phyloP scores from a whole-genome alignment of 2,797 vertebrate species.

The Onychomys leucogaster region DNA sequence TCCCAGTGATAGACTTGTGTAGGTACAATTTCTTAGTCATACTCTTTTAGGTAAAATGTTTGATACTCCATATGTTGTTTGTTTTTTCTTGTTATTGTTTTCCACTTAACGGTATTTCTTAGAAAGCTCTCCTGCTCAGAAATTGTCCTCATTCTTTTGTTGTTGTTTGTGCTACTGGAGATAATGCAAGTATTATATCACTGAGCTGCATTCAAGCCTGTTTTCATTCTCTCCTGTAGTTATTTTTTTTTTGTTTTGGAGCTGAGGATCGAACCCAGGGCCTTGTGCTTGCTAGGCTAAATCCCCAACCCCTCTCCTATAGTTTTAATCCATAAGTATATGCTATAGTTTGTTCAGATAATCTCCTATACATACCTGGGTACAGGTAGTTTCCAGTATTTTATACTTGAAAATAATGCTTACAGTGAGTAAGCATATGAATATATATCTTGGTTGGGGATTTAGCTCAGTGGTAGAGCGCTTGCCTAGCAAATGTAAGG shows the following conservation, averaged over 20 bases:
- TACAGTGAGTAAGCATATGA: background rate
- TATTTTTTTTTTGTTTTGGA: too few relatives aligned
- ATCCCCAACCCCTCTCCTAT: too few relatives aligned
- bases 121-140: constrained; percentile 16
- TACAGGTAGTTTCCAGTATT: background rate
- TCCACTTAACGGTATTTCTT: constrained; percentile 21
- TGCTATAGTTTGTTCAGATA: background rate
- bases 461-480: too few relatives aligned
- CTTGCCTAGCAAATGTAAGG: too few relatives aligned
- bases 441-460: too few relatives aligned
- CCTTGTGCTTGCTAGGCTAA: too few relatives aligned
- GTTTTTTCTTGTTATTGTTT: background rate
- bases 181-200: background rate
- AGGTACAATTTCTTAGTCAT: background rate
- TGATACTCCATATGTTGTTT: background rate
- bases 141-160: constrained; percentile 14
- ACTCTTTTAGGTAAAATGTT: background rate
- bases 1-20: background rate
- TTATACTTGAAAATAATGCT: constrained; percentile 29
- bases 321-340: background rate
- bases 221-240: background rate
- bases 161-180: background rate
- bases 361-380: background rate
- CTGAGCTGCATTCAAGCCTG: background rate
- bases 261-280: too few relatives aligned